phyloP scores from a whole-genome alignment of 1,140 invertebrate genomes.

The Camponotus pennsylvanicus region DNA sequence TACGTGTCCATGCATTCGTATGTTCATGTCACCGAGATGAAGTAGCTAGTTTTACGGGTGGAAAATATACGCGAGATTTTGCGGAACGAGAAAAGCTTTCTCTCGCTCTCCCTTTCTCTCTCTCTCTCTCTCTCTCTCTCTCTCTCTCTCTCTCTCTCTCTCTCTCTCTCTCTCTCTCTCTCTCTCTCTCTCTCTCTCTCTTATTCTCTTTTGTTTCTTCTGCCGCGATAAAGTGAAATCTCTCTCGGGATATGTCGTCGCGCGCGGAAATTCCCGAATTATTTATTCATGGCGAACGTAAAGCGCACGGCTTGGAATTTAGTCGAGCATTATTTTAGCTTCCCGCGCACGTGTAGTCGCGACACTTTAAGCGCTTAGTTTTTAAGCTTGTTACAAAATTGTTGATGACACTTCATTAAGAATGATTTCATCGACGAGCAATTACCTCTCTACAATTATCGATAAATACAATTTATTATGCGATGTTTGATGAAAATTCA shows the following conservation, averaged over 20 bases:
- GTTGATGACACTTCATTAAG: conserved; percentile 9
- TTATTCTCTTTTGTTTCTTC: neutral
- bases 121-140: too few species aligned
- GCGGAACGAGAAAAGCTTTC: neutral
- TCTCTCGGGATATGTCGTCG: conserved; percentile 42
- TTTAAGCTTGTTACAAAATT: conserved; percentile 47
- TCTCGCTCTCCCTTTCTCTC: neutral
- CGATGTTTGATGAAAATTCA: conserved; percentile 35
- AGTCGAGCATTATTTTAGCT: conserved; percentile 45
- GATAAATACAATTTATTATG: conserved; percentile 1
- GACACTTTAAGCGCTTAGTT: conserved; percentile 20
- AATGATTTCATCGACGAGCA: conserved; percentile 22
- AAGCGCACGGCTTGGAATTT: conserved; percentile 46
- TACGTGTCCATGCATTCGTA: neutral
- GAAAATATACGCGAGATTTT: conserved; percentile 53
- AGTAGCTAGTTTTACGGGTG: conserved; percentile 23
- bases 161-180: neutral
- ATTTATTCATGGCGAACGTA: conserved; percentile 55
- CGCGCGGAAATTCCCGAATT: conserved; percentile 48
- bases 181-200: neutral
- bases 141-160: too few species aligned
- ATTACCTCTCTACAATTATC: neutral
- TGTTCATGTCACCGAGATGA: conserved; percentile 15
- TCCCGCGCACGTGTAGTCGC: neutral
- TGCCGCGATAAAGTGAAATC: conserved; percentile 55